These are phyloP conservation scores for Laterallus jamaicensis DNA, from an alignment of 2,113 vertebrate genomes.

Conservation along the genomic window DNA sequence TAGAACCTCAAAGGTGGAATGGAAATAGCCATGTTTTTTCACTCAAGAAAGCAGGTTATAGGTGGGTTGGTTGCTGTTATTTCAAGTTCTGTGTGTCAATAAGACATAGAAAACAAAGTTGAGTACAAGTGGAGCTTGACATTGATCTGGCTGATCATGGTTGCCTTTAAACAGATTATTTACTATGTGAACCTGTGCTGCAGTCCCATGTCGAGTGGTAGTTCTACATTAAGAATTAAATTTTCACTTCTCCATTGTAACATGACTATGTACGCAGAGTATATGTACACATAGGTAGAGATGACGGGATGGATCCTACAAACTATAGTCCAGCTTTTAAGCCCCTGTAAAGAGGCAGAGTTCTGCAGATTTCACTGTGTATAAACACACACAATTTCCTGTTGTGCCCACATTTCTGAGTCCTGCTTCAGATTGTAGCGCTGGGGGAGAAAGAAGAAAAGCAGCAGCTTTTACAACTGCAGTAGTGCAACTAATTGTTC, in stretches of 20 bases:
- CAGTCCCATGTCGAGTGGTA: neutral
- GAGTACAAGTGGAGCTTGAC: neutral
- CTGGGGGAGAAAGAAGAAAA: conserved; percentile 25
- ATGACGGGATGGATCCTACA: neutral
- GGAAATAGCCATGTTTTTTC: neutral
- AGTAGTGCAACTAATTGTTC: conserved; percentile 66
- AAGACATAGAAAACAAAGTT: neutral
- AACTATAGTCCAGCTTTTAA: neutral
- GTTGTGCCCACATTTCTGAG: neutral
- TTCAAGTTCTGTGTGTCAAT: neutral
- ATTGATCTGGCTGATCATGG: neutral
- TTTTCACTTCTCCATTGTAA: neutral
- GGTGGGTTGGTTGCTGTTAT: neutral
- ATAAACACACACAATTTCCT: neutral
- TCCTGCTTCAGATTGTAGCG: neutral
- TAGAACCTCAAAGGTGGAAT: neutral
- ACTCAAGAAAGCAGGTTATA: neutral
- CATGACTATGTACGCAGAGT: neutral
- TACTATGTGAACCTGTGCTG: neutral
- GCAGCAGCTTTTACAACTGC: conserved; percentile 31
- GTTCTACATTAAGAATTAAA: neutral
- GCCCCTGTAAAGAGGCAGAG: neutral
- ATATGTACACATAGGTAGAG: neutral
- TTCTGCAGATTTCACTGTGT: neutral
- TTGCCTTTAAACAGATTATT: neutral